Base-by-base conservation (phyloP, 2,888 invertebrate genomes). In the Latrodectus elegans region DNA sequence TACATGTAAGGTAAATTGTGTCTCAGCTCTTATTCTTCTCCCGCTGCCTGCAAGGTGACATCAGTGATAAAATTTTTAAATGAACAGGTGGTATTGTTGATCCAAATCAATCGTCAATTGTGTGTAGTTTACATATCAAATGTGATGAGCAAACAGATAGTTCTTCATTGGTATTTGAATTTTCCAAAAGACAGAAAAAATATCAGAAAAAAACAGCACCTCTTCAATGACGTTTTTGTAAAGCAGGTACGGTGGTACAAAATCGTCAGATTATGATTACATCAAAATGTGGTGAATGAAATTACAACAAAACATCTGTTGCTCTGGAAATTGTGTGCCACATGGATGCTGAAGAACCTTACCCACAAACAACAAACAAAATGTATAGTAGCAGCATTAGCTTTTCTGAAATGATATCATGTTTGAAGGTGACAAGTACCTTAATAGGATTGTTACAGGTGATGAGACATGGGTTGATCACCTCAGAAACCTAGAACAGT, bases 21-120 rank as follows among this genome's bases (percentile, higher is more conserved):
- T 22, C 1, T 22, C 22, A 22, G 0, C 22, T 22, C 22, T 22
- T 22, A 22, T 22, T 22, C 22, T 70, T 70, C 53, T 79, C 71
- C 70, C 55, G 12, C 79, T 55, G 15, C 22, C 71, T 79, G 1
- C n/a, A 3, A 74, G 74, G 72, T 72, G 11, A 4, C 11, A 49
- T 72, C 49, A 14, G 72, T 72, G 77, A 65, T 77, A 77, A 77
- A 67, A 26, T 52, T 79, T 38, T 79, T 70, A 70, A 70, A 70
- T 9, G 68, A 8, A 70, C 52, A 70, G 55, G 71, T n/a, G 15
- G 52, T 78, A 51, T 67, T 68, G 51, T 68, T 65, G 22, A 76
- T 76, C 38, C n/a, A 76, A 76, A 60, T 65, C 38, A 2, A 64
- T 76, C 65, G 53, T 76, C 76, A 76, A n/a, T 49, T 76, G 22